Percentiles rank a stretch among this genome's conserved stretches.
These are phyloP conservation scores for Pemphigus obesinymphae DNA, from an alignment of 1,140 invertebrate genomes.

Conservation along the genomic window DNA sequence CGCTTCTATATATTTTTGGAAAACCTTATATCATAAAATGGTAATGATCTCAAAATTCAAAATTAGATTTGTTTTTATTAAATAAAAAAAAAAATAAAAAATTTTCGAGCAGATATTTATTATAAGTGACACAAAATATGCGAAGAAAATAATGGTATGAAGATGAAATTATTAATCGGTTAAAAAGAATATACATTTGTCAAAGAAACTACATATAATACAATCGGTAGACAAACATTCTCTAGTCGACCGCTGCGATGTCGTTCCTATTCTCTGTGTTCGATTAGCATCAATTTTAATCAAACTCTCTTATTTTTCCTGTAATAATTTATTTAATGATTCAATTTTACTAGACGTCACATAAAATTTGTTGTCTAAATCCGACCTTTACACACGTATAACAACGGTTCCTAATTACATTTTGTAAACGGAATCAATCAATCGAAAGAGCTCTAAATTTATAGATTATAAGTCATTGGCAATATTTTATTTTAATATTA, in stretches of 20 bases:
- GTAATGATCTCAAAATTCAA: too few species aligned
- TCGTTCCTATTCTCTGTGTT: neutral
- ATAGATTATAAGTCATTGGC: too few species aligned
- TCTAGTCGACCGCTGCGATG: neutral
- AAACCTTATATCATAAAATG: too few species aligned
- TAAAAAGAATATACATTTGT: neutral
- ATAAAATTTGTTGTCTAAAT: conserved; percentile 17
- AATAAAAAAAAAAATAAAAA: too few species aligned
- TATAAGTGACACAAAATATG: neutral
- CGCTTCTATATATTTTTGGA: neutral
- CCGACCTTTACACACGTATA: neutral
- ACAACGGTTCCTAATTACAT: neutral
- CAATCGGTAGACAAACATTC: neutral
- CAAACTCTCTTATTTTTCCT: too few species aligned
- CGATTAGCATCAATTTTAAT: conserved; percentile 1
- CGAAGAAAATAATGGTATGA: neutral
- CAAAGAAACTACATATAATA: neutral
- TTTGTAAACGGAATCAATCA: too few species aligned
- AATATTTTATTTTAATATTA: too few species aligned
- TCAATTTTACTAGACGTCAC: conserved; percentile 16
- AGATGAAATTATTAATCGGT: neutral
- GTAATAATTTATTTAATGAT: conserved; percentile 21
- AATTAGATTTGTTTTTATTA: too few species aligned
- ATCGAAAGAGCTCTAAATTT: too few species aligned
- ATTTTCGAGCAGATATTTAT: neutral